A percentile compares a stretch with the other conserved stretches of the same genome.
phyloP scores from a whole-genome alignment of 2,113 vertebrate genomes.

The Prionailurus bengalensis region DNA sequence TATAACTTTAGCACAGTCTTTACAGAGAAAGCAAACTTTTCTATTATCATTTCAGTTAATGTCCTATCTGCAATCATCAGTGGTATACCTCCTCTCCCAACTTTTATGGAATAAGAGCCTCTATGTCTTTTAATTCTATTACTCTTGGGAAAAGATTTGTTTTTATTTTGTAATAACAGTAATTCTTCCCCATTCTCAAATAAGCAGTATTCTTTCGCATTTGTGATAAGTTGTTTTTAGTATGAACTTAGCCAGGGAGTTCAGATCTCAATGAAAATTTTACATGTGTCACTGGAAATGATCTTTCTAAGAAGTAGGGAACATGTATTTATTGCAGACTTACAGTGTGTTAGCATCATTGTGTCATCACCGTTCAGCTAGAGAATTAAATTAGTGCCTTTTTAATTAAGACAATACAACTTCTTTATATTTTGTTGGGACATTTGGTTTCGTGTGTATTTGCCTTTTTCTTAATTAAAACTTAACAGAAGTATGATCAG shows the following conservation, averaged over 20 bases:
- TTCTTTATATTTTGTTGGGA: conserved; percentile 30
- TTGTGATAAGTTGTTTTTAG: background rate
- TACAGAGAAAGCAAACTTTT: conserved; percentile 6
- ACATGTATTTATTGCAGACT: background rate
- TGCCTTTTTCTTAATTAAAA: conserved; percentile 45
- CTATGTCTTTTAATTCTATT: background rate
- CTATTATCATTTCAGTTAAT: background rate
- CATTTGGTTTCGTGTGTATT: conserved; percentile 36
- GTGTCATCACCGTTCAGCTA: background rate
- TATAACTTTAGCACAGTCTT: background rate
- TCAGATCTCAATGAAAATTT: conserved; percentile 30
- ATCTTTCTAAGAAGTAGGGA: background rate
- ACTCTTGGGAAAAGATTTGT: background rate
- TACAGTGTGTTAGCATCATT: background rate
- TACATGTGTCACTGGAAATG: background rate
- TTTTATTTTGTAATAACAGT: background rate
- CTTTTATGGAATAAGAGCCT: background rate
- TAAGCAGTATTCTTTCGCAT: background rate
- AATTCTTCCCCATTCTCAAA: background rate
- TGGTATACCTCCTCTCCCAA: background rate
- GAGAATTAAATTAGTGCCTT: background rate
- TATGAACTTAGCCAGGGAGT: background rate
- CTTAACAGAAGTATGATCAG: background rate
- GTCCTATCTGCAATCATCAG: background rate
- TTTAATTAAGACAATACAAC: background rate